Percentiles rank a stretch among this genome's conserved stretches.
These are phyloP conservation scores for Heliconius himera DNA, from an alignment of 1,140 invertebrate species.

Conservation along the genomic window DNA sequence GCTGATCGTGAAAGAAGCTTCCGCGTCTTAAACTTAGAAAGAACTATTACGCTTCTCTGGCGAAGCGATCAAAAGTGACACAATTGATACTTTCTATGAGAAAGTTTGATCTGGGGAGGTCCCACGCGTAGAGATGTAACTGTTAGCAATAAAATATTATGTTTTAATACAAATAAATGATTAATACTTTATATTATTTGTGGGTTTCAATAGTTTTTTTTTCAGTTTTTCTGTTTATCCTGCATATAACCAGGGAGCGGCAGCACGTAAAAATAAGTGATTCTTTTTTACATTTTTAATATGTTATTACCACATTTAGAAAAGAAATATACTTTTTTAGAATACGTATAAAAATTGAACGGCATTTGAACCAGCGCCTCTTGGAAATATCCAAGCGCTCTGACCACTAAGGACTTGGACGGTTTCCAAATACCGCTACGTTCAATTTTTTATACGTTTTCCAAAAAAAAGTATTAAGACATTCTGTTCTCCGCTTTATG, in stretches of 20 bases:
- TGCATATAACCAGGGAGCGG: not conserved
- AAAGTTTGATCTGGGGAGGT: slow-evolving; percentile 34
- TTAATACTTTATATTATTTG: too few relatives aligned
- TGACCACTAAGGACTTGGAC: too few relatives aligned
- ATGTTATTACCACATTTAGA: too few relatives aligned
- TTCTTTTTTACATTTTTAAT: too few relatives aligned
- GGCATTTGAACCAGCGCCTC: too few relatives aligned
- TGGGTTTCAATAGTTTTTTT: not conserved
- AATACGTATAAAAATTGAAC: too few relatives aligned
- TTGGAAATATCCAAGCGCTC: too few relatives aligned
- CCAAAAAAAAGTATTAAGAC: too few relatives aligned
- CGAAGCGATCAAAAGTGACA: slow-evolving; percentile 29
- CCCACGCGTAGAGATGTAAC: slow-evolving; percentile 24
- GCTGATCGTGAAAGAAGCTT: slow-evolving; percentile 15
- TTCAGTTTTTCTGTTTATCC: not conserved
- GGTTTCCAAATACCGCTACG: too few relatives aligned
- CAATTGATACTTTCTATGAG: slow-evolving; percentile 39
- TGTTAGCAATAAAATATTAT: not conserved
- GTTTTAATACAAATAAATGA: not conserved
- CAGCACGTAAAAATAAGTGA: not conserved
- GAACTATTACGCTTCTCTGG: slow-evolving; percentile 30
- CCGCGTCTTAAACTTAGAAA: slow-evolving; percentile 25
- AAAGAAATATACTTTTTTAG: too few relatives aligned
- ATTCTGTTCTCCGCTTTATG: too few relatives aligned
- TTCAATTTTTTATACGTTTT: too few relatives aligned